Percentiles rank a stretch among this genome's conserved stretches.
These are phyloP conservation scores for Netelia virgata DNA, from an alignment of 2,888 invertebrate genomes.

Conservation along the genomic window DNA sequence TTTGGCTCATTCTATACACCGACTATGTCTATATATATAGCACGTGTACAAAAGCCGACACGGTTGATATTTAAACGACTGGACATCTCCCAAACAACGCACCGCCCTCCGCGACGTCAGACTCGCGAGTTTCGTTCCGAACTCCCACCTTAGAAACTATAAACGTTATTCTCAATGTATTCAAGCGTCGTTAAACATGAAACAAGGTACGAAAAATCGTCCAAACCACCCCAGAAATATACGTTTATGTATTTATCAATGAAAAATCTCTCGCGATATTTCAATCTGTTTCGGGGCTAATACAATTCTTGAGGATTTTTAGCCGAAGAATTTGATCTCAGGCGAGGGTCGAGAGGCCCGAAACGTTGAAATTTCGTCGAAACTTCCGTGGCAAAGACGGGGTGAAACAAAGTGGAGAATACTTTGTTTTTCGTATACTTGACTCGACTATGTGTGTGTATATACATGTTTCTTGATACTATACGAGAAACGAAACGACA, in stretches of 20 bases:
- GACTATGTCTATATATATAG: not conserved
- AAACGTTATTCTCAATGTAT: not conserved
- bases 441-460: not conserved
- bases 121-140: constrained; percentile 38
- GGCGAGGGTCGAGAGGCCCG: not conserved
- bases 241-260: not conserved
- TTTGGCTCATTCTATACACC: constrained; percentile 27
- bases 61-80: constrained; percentile 58
- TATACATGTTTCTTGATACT: constrained; percentile 28
- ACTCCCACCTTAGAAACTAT: not conserved
- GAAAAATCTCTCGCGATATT: not conserved
- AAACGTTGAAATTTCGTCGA: not conserved
- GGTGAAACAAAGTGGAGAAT: not conserved
- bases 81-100: constrained; percentile 57
- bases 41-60: not conserved
- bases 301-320: not conserved
- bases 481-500: constrained; percentile 68
- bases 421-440: not conserved
- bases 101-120: constrained; percentile 17
- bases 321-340: not conserved
- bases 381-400: constrained; percentile 36
- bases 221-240: not conserved
- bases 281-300: not conserved
- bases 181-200: not conserved
- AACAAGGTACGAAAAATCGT: not conserved